phyloP scores from a whole-genome alignment of 37 sponge, comb jelly and placozoan genomes.

The Theonella swinhoei region DNA sequence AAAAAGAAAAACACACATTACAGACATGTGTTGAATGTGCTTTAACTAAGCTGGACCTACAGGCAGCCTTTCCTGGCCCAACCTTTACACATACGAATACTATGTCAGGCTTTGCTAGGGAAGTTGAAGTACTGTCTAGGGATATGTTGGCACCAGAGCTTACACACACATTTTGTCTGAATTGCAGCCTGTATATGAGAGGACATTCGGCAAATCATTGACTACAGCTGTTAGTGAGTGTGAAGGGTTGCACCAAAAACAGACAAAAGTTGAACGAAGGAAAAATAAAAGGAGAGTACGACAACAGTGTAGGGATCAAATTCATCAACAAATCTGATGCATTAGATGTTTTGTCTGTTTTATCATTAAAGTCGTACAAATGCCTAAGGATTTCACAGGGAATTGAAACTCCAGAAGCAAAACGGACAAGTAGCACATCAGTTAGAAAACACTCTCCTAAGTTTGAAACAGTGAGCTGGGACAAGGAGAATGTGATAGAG shows the following conservation, averaged over 20 bases:
- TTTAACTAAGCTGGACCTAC: neutral
- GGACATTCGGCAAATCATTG: neutral
- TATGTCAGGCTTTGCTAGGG: neutral
- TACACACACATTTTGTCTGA: neutral
- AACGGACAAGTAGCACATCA: neutral
- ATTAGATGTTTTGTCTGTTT: neutral
- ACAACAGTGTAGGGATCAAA: neutral
- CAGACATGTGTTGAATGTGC: conserved; percentile 2
- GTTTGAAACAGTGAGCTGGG: conserved; percentile 13
- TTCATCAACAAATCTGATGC: neutral
- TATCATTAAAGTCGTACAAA: neutral
- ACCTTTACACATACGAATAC: neutral
- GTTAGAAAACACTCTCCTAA: conserved; percentile 9
- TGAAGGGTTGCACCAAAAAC: neutral
- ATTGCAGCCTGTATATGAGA: neutral
- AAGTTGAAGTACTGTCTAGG: neutral
- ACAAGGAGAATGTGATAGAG: conserved; percentile 11
- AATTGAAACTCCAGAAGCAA: conserved; percentile 6
- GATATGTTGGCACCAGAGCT: neutral
- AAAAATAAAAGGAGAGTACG: neutral
- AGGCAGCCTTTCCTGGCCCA: neutral
- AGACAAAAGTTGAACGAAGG: neutral
- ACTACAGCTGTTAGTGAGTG: neutral
- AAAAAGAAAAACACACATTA: conserved; percentile 13
- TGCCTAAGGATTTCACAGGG: neutral